phyloP scores from a whole-genome alignment of 2,888 invertebrate species.

The Pyrrhosoma nymphula region DNA sequence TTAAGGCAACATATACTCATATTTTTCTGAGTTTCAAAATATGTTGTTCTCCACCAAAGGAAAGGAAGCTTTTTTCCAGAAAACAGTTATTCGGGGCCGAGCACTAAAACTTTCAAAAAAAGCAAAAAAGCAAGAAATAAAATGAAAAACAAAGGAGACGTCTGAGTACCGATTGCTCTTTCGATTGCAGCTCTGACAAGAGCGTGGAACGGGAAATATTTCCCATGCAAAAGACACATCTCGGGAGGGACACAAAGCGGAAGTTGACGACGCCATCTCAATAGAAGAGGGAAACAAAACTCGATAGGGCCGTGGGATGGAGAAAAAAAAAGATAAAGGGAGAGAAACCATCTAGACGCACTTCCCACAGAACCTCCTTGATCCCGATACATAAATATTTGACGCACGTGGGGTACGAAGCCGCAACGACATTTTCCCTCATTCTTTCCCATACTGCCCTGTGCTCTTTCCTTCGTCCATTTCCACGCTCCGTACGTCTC shows the following conservation, averaged over 20 bases:
- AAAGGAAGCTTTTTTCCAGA: neutral
- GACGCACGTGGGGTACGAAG: conserved; percentile 15
- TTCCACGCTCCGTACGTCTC: neutral
- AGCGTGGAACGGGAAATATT: neutral
- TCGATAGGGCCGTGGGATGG: neutral
- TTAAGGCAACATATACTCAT: no score
- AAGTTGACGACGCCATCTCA: conserved; percentile 25
- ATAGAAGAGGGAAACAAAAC: conserved; percentile 2
- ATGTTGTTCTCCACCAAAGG: neutral
- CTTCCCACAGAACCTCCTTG: neutral
- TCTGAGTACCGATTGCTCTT: neutral
- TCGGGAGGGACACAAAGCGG: neutral
- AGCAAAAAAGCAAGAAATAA: neutral
- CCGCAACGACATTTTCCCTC: neutral
- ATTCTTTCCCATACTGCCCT: neutral
- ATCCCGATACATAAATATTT: conserved; percentile 59
- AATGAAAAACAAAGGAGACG: neutral
- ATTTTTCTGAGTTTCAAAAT: neutral
- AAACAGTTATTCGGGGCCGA: neutral
- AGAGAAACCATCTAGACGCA: neutral
- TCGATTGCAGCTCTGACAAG: neutral
- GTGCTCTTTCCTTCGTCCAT: neutral
- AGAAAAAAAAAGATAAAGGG: neutral
- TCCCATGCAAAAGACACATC: conserved; percentile 1
- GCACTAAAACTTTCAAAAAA: neutral